A percentile compares a stretch with the other conserved stretches of the same genome.
phyloP scores from a whole-genome alignment of 2,797 vertebrate species.

The Muscicapa comitata region DNA sequence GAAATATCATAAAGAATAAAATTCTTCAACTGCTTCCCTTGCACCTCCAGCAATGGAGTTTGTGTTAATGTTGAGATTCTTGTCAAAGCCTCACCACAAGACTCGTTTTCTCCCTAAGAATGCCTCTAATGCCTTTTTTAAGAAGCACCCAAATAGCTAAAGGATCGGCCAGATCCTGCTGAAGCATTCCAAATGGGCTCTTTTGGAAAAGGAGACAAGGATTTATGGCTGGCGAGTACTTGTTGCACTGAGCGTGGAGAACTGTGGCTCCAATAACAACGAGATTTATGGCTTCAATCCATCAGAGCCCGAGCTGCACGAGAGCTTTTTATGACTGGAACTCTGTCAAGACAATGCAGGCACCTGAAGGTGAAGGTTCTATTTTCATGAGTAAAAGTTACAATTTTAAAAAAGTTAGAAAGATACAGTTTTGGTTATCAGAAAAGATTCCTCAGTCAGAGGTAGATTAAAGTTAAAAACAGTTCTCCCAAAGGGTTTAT shows the following conservation, averaged over 20 bases:
- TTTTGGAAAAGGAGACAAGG: conserved; percentile 42
- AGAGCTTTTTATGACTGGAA: neutral
- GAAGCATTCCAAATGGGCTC: conserved; percentile 45
- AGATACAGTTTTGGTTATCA: neutral
- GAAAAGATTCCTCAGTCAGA: neutral
- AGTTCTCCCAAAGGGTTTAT: neutral
- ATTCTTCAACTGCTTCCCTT: neutral
- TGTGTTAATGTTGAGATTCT: neutral
- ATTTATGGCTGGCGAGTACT: conserved; percentile 45
- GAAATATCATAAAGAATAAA: neutral
- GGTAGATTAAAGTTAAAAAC: neutral
- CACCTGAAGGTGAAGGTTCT: conserved; percentile 6
- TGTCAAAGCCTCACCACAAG: neutral
- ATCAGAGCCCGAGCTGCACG: neutral
- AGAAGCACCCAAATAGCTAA: conserved; percentile 11
- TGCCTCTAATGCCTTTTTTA: neutral
- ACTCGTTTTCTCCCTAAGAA: neutral
- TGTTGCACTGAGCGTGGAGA: conserved; percentile 45
- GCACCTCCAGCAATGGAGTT: neutral
- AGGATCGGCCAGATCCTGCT: conserved; percentile 4
- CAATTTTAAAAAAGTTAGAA: neutral
- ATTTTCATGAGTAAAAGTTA: neutral
- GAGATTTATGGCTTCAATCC: conserved; percentile 42
- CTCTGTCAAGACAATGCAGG: neutral
- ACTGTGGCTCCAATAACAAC: neutral